Evolutionary conservation across 2,113 vertebrate species (phyloP).

Genomic region (Chroicocephalus ridibundus): DNA sequence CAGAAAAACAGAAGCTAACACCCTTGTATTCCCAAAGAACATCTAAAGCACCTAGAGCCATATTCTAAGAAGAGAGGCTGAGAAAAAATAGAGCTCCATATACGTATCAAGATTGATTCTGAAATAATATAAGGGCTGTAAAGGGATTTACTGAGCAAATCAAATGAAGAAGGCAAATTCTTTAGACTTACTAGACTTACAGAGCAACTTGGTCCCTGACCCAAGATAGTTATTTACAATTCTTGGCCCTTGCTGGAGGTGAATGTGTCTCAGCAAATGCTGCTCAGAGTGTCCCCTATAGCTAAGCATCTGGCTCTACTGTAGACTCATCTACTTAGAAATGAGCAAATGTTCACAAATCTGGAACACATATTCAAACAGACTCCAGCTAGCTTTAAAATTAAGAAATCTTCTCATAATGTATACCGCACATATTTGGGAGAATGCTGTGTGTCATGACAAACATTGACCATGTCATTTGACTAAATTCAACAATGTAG

Average conservation of each 20-base stretch:
- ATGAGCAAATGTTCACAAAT: slow-evolving; percentile 58
- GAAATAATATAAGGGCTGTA: not conserved
- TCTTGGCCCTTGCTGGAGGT: slow-evolving; percentile 40
- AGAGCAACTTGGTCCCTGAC: slow-evolving; percentile 11
- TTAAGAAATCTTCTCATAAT: not conserved
- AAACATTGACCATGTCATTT: not conserved
- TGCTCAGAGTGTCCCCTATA: slow-evolving; percentile 52
- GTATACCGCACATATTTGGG: not conserved
- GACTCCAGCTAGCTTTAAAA: slow-evolving; percentile 9
- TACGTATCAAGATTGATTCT: not conserved
- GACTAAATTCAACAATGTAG: not conserved
- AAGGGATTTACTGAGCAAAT: not conserved
- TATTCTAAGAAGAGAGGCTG: not conserved
- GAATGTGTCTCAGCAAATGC: slow-evolving; percentile 58
- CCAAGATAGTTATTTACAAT: slow-evolving; percentile 8
- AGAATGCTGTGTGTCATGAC: not conserved
- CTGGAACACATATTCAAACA: slow-evolving; percentile 43
- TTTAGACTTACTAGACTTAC: slow-evolving; percentile 8
- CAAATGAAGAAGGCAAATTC: not conserved
- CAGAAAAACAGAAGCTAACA: slow-evolving; percentile 22
- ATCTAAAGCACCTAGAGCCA: not conserved
- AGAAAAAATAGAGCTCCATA: not conserved
- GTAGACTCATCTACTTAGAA: slow-evolving; percentile 9
- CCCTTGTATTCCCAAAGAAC: not conserved
- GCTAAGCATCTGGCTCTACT: slow-evolving; percentile 48